Evolutionary conservation across 2,113 vertebrate genomes (phyloP).

Genomic region (Nibea albiflora): DNA sequence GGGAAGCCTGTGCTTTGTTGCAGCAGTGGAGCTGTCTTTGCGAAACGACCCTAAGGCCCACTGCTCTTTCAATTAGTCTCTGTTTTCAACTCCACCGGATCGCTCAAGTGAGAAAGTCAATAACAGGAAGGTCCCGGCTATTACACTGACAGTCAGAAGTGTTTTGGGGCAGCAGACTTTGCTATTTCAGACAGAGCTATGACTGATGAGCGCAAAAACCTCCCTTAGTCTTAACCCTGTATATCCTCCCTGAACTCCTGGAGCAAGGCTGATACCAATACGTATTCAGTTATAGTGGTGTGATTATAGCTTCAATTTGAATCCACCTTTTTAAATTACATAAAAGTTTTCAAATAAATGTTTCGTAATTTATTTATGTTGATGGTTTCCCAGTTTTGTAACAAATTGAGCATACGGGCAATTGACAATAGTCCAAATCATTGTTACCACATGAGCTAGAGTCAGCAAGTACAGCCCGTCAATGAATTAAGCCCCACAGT

Average conservation of each 20-base stretch:
- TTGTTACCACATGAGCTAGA: not conserved
- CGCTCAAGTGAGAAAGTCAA: conserved; percentile 44
- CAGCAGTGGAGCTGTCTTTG: not conserved
- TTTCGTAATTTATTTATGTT: not conserved
- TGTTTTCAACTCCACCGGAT: conserved; percentile 31
- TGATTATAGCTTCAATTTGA: not conserved
- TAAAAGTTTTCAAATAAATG: not conserved
- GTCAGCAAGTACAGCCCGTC: conserved; percentile 28
- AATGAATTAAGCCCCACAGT: conserved; percentile 17
- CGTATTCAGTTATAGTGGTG: not conserved
- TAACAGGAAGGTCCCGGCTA: conserved; percentile 28
- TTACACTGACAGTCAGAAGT: conserved; percentile 22
- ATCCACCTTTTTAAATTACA: no score
- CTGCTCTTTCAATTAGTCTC: conserved; percentile 51
- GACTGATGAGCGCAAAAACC: not conserved
- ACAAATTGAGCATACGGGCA: not conserved
- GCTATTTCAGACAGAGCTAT: conserved; percentile 21
- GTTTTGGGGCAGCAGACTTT: conserved; percentile 1
- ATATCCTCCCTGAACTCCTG: not conserved
- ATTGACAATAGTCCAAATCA: not conserved
- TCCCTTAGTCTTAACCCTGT: not conserved
- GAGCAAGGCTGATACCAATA: not conserved
- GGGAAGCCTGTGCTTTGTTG: not conserved
- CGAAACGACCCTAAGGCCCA: not conserved
- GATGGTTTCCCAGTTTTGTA: not conserved